Evolutionary conservation across 2,797 vertebrate genomes (phyloP).

Genomic region (Lemur catta): DNA sequence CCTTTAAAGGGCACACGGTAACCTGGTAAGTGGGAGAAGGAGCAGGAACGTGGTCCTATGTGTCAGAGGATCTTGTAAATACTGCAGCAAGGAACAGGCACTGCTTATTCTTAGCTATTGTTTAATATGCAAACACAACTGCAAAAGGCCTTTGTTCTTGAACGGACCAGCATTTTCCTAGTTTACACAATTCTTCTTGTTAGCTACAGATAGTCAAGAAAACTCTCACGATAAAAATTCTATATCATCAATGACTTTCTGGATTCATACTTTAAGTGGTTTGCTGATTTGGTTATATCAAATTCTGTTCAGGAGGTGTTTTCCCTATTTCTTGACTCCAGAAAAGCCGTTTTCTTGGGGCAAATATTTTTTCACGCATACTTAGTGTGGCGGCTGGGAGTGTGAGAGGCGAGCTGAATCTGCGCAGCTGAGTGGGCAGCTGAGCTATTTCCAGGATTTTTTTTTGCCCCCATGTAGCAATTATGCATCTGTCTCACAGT

Average conservation of each 20-base stretch:
- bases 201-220: slow-evolving; percentile 28
- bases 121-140: slow-evolving; percentile 64
- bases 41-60: background rate
- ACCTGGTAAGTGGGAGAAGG: background rate
- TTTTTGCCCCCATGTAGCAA: slow-evolving; percentile 49
- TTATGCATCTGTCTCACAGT: slow-evolving; percentile 30
- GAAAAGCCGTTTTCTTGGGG: slow-evolving; percentile 39
- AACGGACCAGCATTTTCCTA: background rate
- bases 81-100: slow-evolving; percentile 7
- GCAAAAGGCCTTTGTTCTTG: slow-evolving; percentile 57
- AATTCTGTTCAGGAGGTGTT: background rate
- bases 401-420: background rate
- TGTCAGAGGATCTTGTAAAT: slow-evolving; percentile 36
- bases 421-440: slow-evolving; percentile 4
- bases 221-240: slow-evolving; percentile 5
- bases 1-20: slow-evolving; percentile 23
- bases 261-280: background rate
- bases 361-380: slow-evolving; percentile 44
- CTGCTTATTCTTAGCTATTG: slow-evolving; percentile 19
- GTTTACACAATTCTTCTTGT: slow-evolving; percentile 52
- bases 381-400: background rate
- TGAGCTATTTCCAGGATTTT: slow-evolving; percentile 52
- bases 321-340: slow-evolving; percentile 25
- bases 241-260: background rate
- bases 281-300: slow-evolving; percentile 16